These are phyloP conservation scores for Acipenser ruthenus DNA, from an alignment of 2,797 vertebrate species.

Conservation along the genomic window DNA sequence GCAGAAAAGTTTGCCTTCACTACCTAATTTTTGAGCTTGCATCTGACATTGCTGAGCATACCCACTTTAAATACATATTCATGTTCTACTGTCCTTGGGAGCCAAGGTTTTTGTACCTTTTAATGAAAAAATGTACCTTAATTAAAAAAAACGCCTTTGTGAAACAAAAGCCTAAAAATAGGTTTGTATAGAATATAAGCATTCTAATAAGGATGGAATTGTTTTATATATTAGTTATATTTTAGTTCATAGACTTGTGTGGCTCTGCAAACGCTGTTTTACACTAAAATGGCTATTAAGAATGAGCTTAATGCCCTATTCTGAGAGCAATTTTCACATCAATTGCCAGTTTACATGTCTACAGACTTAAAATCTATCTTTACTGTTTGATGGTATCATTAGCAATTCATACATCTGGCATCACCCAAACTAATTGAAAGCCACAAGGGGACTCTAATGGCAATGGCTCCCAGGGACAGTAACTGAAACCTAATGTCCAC, in stretches of 20 bases:
- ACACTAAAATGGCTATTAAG: too few relatives aligned
- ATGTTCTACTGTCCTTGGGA: constrained; percentile 27
- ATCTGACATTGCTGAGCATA: constrained; percentile 23
- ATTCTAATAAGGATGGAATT: constrained; percentile 30
- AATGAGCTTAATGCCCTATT: too few relatives aligned
- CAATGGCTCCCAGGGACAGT: constrained; percentile 20
- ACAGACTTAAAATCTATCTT: constrained; percentile 5
- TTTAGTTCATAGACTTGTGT: too few relatives aligned
- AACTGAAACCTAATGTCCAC: neutral
- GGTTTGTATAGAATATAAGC: constrained; percentile 7
- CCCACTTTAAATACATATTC: constrained; percentile 37
- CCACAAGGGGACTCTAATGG: neutral
- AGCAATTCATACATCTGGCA: constrained; percentile 23
- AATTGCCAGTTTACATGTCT: constrained; percentile 6
- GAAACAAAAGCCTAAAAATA: too few relatives aligned
- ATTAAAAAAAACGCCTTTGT: too few relatives aligned
- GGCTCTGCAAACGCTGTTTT: too few relatives aligned
- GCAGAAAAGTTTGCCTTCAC: too few relatives aligned
- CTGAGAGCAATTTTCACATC: constrained; percentile 2
- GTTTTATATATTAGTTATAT: neutral
- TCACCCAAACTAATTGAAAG: constrained; percentile 10
- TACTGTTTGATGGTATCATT: constrained; percentile 18
- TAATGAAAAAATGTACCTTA: constrained; percentile 2
- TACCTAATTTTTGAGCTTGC: constrained; percentile 22
- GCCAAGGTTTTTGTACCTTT: constrained; percentile 32